A percentile compares a stretch with the other conserved stretches of the same genome.
These are phyloP conservation scores for Lerema accius DNA, from an alignment of 1,140 invertebrate genomes.

Conservation along the genomic window DNA sequence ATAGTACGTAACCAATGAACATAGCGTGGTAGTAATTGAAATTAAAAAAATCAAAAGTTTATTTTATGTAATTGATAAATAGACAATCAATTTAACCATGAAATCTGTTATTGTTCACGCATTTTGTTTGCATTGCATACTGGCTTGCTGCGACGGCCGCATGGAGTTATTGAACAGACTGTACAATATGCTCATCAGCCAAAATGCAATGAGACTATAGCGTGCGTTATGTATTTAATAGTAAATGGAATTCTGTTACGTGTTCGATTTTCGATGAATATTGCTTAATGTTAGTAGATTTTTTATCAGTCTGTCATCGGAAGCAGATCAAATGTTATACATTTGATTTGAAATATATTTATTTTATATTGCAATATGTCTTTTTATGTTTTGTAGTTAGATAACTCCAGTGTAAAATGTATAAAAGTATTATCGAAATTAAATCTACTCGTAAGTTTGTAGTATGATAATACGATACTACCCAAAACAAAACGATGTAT, in stretches of 20 bases:
- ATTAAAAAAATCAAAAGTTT: conserved; percentile 69
- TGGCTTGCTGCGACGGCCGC: conserved; percentile 17
- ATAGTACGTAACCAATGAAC: conserved; percentile 76
- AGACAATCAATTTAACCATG: conserved; percentile 74
- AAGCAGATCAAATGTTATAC: conserved; percentile 81
- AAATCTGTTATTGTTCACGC: conserved; percentile 65
- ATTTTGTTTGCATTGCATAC: conserved; percentile 62
- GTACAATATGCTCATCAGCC: conserved; percentile 16
- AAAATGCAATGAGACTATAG: conserved; percentile 56
- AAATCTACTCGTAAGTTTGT: conserved; percentile 55
- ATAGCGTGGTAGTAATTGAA: conserved; percentile 68
- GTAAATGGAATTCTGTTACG: conserved; percentile 76
- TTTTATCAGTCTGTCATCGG: conserved; percentile 79
- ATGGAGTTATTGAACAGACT: conserved; percentile 4
- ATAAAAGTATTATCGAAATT: conserved; percentile 63
- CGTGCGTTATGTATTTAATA: conserved; percentile 74
- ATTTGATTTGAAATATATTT: conserved; percentile 83
- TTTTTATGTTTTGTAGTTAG: conserved; percentile 81
- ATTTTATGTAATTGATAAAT: conserved; percentile 71
- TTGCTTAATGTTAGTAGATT: conserved; percentile 81
- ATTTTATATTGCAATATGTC: conserved; percentile 80
- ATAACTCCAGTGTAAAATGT: conserved; percentile 72
- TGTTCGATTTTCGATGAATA: conserved; percentile 79
- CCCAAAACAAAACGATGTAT: conserved; percentile 67
- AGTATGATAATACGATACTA: conserved; percentile 55